Evolutionary conservation across 2,888 invertebrate species (phyloP).

Genomic region (Isotomurus palustris): DNA sequence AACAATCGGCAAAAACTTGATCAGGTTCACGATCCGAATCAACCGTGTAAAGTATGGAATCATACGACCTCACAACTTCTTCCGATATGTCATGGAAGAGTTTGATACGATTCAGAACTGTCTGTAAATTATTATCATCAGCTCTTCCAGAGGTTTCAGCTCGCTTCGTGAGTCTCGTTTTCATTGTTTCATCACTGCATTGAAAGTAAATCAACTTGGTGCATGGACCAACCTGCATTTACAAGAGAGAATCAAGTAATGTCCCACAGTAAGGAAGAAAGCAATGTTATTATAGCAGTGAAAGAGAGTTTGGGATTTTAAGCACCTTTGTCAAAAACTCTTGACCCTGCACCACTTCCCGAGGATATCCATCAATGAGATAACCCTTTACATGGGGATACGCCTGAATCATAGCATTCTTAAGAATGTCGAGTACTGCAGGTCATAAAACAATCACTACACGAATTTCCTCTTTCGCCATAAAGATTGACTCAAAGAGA

Average conservation of each 20-base stretch:
- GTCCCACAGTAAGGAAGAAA: background rate
- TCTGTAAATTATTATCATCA: slow-evolving; percentile 92
- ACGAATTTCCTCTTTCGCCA: background rate
- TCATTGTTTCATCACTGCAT: slow-evolving; percentile 70
- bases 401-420: slow-evolving; percentile 67
- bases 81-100: slow-evolving; percentile 89
- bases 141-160: slow-evolving; percentile 74
- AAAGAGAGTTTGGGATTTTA: background rate
- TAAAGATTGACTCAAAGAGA: slow-evolving; percentile 48
- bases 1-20: slow-evolving; percentile 64
- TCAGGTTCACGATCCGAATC: slow-evolving; percentile 72
- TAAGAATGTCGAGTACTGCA: slow-evolving; percentile 68
- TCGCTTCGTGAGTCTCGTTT: slow-evolving; percentile 66
- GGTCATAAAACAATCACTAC: background rate
- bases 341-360: slow-evolving; percentile 78
- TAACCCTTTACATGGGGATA: slow-evolving; percentile 67
- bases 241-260: too few relatives aligned
- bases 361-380: slow-evolving; percentile 87
- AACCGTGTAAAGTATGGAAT: slow-evolving; percentile 69
- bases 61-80: slow-evolving; percentile 76
- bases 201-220: slow-evolving; percentile 76
- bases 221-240: slow-evolving; percentile 60
- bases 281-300: background rate
- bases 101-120: slow-evolving; percentile 80
- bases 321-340: slow-evolving; percentile 69